Conservation (phyloP, 2,113 vertebrate genomes). For the Zapus hudsonius region DNA sequence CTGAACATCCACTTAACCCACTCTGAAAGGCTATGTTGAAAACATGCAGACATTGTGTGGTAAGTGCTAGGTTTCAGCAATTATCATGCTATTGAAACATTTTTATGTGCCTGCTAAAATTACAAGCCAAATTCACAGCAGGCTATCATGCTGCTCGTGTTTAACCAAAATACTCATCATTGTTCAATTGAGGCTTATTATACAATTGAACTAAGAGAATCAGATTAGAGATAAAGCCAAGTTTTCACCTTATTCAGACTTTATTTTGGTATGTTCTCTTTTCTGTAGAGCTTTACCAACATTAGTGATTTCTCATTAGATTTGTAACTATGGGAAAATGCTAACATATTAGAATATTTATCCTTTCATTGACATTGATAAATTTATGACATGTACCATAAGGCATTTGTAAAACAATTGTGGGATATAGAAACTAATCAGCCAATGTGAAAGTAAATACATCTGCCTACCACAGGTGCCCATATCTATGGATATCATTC, state of each 20-base stretch:
- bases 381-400: neutral
- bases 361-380: constrained; percentile 24
- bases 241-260: neutral
- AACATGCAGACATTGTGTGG: too few species aligned
- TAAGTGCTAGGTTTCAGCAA: neutral
- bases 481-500: neutral
- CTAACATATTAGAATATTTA: neutral
- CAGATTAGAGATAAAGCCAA: neutral
- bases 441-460: constrained; percentile 21
- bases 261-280: constrained; percentile 1
- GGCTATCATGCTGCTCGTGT: neutral
- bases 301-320: constrained; percentile 38
- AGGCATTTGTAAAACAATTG: neutral
- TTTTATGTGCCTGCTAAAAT: neutral
- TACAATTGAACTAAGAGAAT: neutral
- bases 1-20: neutral
- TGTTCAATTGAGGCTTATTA: neutral
- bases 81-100: neutral
- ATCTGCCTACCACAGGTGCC: constrained; percentile 28
- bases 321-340: constrained; percentile 30
- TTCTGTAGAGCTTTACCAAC: constrained; percentile 15
- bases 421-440: constrained; percentile 11
- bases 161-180: too few species aligned
- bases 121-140: neutral
- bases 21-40: too few species aligned